These are phyloP conservation scores for Itoplectis maculator DNA, from an alignment of 2,888 invertebrate species.

Conservation along the genomic window DNA sequence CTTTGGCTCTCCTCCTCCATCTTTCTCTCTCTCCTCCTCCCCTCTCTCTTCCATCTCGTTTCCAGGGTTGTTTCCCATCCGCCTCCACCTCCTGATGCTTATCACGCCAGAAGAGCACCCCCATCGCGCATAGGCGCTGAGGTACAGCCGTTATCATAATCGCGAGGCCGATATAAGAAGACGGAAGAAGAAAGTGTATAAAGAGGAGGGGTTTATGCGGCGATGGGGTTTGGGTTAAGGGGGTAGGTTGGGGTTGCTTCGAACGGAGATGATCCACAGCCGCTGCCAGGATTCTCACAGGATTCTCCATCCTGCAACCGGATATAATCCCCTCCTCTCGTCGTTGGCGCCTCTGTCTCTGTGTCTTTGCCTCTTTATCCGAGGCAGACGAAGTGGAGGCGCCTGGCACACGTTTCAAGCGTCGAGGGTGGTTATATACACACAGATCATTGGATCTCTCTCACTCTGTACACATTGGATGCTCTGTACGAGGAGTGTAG, in stretches of 20 bases:
- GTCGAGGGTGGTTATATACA: too few relatives aligned
- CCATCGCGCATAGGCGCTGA: conserved; percentile 21
- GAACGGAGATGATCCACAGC: conserved; percentile 57
- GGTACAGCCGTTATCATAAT: conserved; percentile 36
- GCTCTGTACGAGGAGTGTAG: conserved; percentile 11
- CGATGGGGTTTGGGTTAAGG: conserved; percentile 43
- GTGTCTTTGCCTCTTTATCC: conserved; percentile 53
- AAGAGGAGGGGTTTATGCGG: conserved; percentile 12
- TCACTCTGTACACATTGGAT: conserved; percentile 7
- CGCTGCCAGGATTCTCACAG: conserved; percentile 53
- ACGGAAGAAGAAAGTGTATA: conserved; percentile 42
- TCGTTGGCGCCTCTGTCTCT: conserved; percentile 40
- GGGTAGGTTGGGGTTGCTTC: too few relatives aligned
- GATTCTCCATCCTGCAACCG: conserved; percentile 58
- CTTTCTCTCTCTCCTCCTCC: conserved; percentile 10
- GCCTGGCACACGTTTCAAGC: too few relatives aligned
- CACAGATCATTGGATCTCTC: too few relatives aligned
- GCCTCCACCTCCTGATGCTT: too few relatives aligned
- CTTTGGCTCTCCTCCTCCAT: neutral
- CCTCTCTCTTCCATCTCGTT: neutral
- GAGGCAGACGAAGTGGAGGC: conserved; percentile 24
- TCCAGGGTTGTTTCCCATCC: neutral
- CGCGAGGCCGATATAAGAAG: conserved; percentile 22
- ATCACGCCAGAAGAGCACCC: neutral
- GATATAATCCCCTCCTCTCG: conserved; percentile 67